A percentile compares a stretch with the other conserved stretches of the same genome.
Evolutionary conservation across 2,797 vertebrate genomes (phyloP).

Genomic region (Pantherophis vulpinus): DNA sequence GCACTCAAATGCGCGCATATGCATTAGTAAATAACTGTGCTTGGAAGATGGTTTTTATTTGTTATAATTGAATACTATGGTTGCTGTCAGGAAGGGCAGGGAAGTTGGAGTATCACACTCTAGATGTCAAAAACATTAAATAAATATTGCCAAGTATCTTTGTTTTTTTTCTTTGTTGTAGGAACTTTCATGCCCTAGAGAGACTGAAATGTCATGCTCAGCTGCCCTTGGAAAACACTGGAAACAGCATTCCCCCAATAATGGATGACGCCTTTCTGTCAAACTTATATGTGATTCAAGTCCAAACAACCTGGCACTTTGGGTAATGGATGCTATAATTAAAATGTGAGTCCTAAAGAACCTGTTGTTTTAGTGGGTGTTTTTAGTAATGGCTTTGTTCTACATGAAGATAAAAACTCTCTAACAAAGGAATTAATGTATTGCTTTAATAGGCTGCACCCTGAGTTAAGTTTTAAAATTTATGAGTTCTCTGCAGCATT

Average conservation of each 20-base stretch:
- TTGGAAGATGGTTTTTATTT: not conserved
- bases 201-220: slow-evolving; percentile 10
- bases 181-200: not conserved
- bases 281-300: slow-evolving; percentile 50
- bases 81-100: not conserved
- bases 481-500: slow-evolving; percentile 73
- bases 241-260: not conserved
- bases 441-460: slow-evolving; percentile 69
- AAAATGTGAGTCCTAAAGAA: slow-evolving; percentile 60
- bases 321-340: slow-evolving; percentile 63
- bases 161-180: slow-evolving; percentile 11
- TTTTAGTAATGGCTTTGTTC: slow-evolving; percentile 68
- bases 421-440: slow-evolving; percentile 71
- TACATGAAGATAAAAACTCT: slow-evolving; percentile 67
- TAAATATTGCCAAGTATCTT: slow-evolving; percentile 26
- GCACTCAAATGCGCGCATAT: slow-evolving; percentile 39
- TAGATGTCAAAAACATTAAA: not conserved
- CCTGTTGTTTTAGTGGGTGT: slow-evolving; percentile 63
- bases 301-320: slow-evolving; percentile 51
- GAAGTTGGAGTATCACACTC: slow-evolving; percentile 5
- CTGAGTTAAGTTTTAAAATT: slow-evolving; percentile 73
- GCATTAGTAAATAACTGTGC: slow-evolving; percentile 32
- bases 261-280: slow-evolving; percentile 34
- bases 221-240: slow-evolving; percentile 34
- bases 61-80: slow-evolving; percentile 25